These are phyloP conservation scores for Mesorhabditis belari DNA, from an alignment of 2,888 invertebrate genomes.

Conservation along the genomic window DNA sequence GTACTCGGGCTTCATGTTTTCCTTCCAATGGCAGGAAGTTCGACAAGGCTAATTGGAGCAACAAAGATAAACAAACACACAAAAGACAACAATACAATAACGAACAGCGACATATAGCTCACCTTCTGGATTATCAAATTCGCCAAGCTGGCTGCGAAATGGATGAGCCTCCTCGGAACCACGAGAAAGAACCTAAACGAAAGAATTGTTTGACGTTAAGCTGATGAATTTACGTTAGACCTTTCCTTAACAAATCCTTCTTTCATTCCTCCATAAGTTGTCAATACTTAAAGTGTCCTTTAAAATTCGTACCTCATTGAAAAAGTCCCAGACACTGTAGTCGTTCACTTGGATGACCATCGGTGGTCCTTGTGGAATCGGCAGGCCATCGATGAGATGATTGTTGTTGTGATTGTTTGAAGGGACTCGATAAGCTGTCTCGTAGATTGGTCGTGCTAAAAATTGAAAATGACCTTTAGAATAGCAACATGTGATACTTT, in stretches of 20 bases:
- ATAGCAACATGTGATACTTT: no score
- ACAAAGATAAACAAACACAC: no score
- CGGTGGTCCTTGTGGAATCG: constrained; percentile 11
- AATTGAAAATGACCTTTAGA: neutral
- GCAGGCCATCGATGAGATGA: no score
- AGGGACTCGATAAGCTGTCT: neutral
- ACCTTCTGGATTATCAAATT: no score
- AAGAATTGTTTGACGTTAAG: neutral
- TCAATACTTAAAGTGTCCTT: neutral
- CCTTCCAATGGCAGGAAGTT: no score
- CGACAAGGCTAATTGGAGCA: no score
- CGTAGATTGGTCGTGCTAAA: neutral
- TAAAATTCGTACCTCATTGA: constrained; percentile 21
- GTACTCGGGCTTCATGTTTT: no score
- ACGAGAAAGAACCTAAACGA: neutral
- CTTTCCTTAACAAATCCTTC: no score
- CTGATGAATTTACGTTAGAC: no score
- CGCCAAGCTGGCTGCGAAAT: no score
- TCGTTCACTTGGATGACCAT: constrained; percentile 33
- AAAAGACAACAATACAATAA: no score
- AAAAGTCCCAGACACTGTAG: constrained; percentile 32
- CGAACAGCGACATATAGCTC: no score
- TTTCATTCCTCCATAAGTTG: neutral
- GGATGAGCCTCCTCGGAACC: neutral
- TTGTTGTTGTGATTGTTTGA: constrained; percentile 1